phyloP scores from a whole-genome alignment of 2,888 invertebrate species.

The Watsonalla cultraria region DNA sequence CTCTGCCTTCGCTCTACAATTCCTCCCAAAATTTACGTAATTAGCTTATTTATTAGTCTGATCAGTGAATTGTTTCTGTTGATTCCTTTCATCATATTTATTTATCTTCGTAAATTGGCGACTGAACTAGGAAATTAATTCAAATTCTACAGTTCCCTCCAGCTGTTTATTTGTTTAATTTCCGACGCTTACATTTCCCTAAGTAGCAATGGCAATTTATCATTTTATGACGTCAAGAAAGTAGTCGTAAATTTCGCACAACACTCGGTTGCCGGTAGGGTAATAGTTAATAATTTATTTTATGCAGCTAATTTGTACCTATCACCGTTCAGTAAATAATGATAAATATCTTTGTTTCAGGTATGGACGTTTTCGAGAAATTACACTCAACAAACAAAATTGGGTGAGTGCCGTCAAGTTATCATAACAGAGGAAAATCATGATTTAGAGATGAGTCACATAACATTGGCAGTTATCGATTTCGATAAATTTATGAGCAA shows the following conservation, averaged over 20 bases:
- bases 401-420: neutral
- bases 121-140: neutral
- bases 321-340: conserved; percentile 1
- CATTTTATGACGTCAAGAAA: neutral
- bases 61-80: too few species aligned
- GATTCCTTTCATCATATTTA: neutral
- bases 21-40: too few species aligned
- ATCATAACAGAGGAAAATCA: too few species aligned
- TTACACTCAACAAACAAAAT: neutral
- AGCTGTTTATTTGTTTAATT: neutral
- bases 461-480: too few species aligned
- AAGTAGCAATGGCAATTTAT: neutral
- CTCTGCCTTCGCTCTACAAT: too few species aligned
- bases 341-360: conserved; percentile 2
- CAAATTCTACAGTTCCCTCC: neutral
- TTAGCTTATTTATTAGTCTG: too few species aligned
- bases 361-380: neutral
- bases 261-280: neutral
- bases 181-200: neutral
- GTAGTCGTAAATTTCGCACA: neutral
- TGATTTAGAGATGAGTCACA: too few species aligned
- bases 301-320: neutral
- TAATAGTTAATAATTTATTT: neutral
- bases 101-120: neutral
- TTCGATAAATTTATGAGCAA: too few species aligned